Evolutionary conservation across 2,113 vertebrate species (phyloP).

Genomic region (Silurus meridionalis): DNA sequence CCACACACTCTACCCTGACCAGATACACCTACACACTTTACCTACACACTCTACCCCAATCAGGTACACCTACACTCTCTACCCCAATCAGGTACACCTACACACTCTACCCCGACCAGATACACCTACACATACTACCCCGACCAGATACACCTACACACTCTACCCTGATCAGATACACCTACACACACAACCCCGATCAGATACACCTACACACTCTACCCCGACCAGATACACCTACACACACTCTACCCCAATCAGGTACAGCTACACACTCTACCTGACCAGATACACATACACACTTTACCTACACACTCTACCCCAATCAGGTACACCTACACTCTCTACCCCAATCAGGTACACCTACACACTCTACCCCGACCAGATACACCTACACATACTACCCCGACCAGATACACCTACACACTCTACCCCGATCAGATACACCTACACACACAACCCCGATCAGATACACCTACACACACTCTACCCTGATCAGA

Average conservation of each 20-base stretch:
- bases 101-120: not conserved
- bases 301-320: not conserved
- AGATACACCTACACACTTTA: not conserved
- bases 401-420: not conserved
- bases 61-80: not conserved
- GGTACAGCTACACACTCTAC: not conserved
- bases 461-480: not conserved
- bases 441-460: not conserved
- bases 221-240: not conserved
- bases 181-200: not conserved
- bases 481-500: not conserved
- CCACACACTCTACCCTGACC: not conserved
- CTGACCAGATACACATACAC: not conserved
- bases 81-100: not conserved
- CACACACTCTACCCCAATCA: not conserved
- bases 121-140: not conserved
- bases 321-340: not conserved
- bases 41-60: not conserved
- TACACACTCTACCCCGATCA: not conserved
- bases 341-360: not conserved
- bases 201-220: not conserved
- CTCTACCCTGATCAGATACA: no score
- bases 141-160: no score
- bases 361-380: not conserved
- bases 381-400: constrained; percentile 57